Conservation (phyloP, 2,888 invertebrate genomes). For the Podotricha telesiphe region DNA sequence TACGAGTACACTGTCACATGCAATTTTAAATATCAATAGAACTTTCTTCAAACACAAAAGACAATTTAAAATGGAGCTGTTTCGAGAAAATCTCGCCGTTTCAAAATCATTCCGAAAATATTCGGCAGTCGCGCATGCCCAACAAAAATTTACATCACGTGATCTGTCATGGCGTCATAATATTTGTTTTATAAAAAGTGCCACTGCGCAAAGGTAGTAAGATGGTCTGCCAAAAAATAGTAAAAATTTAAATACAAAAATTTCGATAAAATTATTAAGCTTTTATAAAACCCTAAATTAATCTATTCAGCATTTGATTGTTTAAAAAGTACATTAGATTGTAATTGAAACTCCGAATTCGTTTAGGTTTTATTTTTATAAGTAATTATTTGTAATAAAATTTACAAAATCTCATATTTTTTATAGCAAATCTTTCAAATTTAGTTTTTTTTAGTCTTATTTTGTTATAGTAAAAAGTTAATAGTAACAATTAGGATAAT, state of each 20-base stretch:
- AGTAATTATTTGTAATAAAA: background rate
- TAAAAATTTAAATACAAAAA: background rate
- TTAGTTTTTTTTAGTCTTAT: no score
- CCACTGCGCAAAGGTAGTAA: slow-evolving; percentile 28
- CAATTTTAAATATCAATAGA: slow-evolving; percentile 48
- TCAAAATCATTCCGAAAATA: slow-evolving; percentile 74
- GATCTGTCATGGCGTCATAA: slow-evolving; percentile 82
- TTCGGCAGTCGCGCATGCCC: slow-evolving; percentile 78
- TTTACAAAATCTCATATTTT: background rate
- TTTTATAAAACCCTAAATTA: no score
- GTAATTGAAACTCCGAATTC: no score
- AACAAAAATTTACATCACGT: slow-evolving; percentile 83
- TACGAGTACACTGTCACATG: slow-evolving; percentile 58
- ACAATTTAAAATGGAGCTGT: slow-evolving; percentile 57
- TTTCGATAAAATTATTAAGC: no score
- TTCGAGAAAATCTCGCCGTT: slow-evolving; percentile 66
- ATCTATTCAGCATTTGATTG: no score
- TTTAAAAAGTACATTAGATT: no score
- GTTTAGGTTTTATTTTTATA: no score
- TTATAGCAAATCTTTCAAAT: background rate
- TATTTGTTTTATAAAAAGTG: slow-evolving; percentile 36
- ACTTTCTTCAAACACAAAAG: slow-evolving; percentile 50
- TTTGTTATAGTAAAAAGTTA: slow-evolving; percentile 11
- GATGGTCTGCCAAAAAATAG: slow-evolving; percentile 19
- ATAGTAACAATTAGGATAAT: slow-evolving; percentile 34